Conservation (phyloP, 1,140 invertebrate genomes). For the Pachyrhynchus sulphureomaculatus region DNA sequence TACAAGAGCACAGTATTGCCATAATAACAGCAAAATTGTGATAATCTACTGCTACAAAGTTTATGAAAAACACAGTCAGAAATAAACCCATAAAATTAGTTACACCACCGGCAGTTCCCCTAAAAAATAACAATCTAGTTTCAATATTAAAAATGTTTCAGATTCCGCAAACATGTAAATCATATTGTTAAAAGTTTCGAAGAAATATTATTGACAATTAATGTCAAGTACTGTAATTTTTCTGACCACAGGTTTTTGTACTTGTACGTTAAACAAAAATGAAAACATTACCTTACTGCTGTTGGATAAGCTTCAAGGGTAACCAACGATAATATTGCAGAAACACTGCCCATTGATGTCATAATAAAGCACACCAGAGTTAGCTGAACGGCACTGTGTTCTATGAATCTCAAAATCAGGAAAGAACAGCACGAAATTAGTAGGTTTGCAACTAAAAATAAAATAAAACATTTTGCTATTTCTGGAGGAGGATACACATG, state of each 20-base stretch:
- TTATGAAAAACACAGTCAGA: slow-evolving; percentile 9
- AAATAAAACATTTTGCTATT: no score
- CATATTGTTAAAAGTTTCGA: no score
- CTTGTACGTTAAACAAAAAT: no score
- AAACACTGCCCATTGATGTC: background rate
- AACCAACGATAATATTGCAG: slow-evolving; percentile 7
- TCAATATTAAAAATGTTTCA: no score
- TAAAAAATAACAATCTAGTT: background rate
- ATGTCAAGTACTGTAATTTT: no score
- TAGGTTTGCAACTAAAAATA: slow-evolving; percentile 3
- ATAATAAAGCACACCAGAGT: slow-evolving; percentile 4
- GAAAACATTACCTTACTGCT: slow-evolving; percentile 17
- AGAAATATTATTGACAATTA: no score
- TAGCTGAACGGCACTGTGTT: slow-evolving; percentile 3
- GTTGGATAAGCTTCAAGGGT: slow-evolving; percentile 26
- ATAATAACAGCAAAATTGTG: background rate
- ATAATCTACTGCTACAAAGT: background rate
- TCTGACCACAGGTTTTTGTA: no score
- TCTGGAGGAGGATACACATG: no score
- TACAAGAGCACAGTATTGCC: slow-evolving; percentile 14
- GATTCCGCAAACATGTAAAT: no score
- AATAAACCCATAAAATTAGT: slow-evolving; percentile 13
- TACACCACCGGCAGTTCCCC: slow-evolving; percentile 14
- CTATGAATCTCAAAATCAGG: slow-evolving; percentile 7
- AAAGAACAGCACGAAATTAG: slow-evolving; percentile 5